phyloP scores from a whole-genome alignment of 1,140 invertebrate species.

The Branchinecta lynchi region DNA sequence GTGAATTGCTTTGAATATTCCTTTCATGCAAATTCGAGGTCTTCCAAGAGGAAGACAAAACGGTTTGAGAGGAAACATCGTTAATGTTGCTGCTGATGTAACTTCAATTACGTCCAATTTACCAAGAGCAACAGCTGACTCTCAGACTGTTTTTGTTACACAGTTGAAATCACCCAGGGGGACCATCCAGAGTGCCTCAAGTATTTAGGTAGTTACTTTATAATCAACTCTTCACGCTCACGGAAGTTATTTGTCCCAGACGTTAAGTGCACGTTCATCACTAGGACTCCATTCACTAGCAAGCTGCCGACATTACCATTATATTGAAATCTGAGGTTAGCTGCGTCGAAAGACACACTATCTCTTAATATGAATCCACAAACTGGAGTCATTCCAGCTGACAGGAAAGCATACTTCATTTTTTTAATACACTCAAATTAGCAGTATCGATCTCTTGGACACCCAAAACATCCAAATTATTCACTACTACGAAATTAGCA shows the following conservation, averaged over 20 bases:
- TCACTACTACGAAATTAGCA: too few species aligned
- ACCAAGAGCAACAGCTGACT: background rate
- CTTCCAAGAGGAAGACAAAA: background rate
- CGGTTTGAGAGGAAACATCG: background rate
- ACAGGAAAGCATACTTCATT: too few species aligned
- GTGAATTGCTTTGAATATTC: background rate
- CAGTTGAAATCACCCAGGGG: constrained; percentile 11
- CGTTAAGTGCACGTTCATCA: background rate
- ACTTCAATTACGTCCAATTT: background rate
- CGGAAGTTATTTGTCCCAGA: background rate
- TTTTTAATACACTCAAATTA: too few species aligned
- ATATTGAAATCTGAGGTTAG: too few species aligned
- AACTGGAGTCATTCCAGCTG: too few species aligned
- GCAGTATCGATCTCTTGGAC: too few species aligned
- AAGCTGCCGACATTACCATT: too few species aligned
- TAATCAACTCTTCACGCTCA: background rate
- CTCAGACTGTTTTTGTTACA: background rate
- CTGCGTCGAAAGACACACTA: too few species aligned
- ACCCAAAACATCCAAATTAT: too few species aligned
- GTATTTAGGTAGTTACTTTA: background rate
- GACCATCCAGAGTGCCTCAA: background rate
- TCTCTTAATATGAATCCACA: too few species aligned
- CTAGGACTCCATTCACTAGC: background rate
- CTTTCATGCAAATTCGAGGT: background rate
- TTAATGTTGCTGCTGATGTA: background rate